Conservation (phyloP, 2,797 vertebrate genomes). For the Catamblyrhynchus diadema region DNA sequence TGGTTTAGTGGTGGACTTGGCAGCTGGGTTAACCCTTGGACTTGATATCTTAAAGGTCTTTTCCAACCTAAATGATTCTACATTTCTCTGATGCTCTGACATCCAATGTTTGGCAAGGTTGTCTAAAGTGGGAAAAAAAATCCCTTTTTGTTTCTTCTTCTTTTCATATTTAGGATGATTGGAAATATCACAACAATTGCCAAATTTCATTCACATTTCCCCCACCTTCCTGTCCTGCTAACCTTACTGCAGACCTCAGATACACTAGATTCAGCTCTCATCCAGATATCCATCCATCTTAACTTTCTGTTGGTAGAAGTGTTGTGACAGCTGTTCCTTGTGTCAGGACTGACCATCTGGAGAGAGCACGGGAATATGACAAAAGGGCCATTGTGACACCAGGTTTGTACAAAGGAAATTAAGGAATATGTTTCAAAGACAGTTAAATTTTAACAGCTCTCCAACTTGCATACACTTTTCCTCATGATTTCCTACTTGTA, state of each 20-base stretch:
- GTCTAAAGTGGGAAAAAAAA: not conserved
- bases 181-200: constrained; percentile 24
- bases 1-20: not conserved
- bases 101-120: not conserved
- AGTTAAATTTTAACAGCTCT: not conserved
- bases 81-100: not conserved
- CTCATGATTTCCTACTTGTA: not conserved
- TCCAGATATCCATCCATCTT: not conserved
- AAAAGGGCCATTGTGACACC: not conserved
- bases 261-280: not conserved
- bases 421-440: not conserved
- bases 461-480: not conserved
- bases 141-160: not conserved
- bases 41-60: not conserved
- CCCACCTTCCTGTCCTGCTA: not conserved
- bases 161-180: not conserved
- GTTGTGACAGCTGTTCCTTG: not conserved
- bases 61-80: not conserved
- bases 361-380: not conserved
- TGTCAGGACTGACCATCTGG: not conserved
- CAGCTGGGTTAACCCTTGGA: not conserved
- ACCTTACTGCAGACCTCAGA: not conserved
- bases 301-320: not conserved
- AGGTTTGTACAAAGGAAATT: not conserved
- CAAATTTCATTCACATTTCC: not conserved